phyloP scores from a whole-genome alignment of 2,113 vertebrate species.

The Oryctolagus cuniculus region mOryCun1.1 NC_091441.1:117441001-117441500 shows the following conservation, averaged over 20 bases:
- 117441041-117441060: background rate
- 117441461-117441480: slow-evolving; percentile 38
- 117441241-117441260: slow-evolving; percentile 56
- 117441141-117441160: slow-evolving; percentile 56
- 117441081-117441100: background rate
- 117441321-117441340: background rate
- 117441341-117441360: slow-evolving; percentile 40
- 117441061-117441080: too few species aligned
- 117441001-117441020: too few species aligned
- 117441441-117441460: background rate
- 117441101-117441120: background rate
- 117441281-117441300: background rate
- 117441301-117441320: background rate
- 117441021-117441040: too few species aligned
- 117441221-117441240: slow-evolving; percentile 55
- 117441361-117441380: slow-evolving; percentile 58
- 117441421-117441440: slow-evolving; percentile 39
- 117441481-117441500: slow-evolving; percentile 43
- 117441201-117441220: slow-evolving; percentile 64
- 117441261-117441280: background rate
- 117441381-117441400: slow-evolving; percentile 27
- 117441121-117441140: background rate
- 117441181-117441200: slow-evolving; percentile 54
- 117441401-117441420: slow-evolving; percentile 56
- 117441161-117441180: slow-evolving; percentile 70